Base-by-base conservation (phyloP, 1,140 invertebrate genomes). In the Thrips palmi region DNA sequence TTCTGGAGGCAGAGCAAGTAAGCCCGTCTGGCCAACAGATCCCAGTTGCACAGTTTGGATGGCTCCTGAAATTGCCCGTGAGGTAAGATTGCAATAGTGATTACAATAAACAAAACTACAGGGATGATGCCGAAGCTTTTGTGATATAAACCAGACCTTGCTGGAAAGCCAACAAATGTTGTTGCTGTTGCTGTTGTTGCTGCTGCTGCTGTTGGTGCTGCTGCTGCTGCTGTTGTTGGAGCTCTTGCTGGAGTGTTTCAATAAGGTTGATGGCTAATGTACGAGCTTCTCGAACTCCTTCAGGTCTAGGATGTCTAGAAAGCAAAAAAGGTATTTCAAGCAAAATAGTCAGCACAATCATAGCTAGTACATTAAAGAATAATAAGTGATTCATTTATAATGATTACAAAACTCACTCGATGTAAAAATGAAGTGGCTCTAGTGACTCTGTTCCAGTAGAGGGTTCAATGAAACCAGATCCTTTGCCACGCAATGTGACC, bases 391-490 rank as follows among this genome's bases (percentile, higher is more conserved):
- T 34, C 29, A 34, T 22, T 12, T 5, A 18, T 30, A 28, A 40
- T 27, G 20, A 27, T 2, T 1, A 47, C 30, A 45, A 20, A 33
- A 58, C 65, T 64, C 57, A 75, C 65, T 80, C 74, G 45, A 83
- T 62, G 48, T 70, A 74, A 40, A 85, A 63, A 57, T 83, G 77
- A 50, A 85, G 62, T n/a, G 78, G 77, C 52, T 85, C 79, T 43
- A 71, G 65, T 45, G 76, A 73, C 56, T 85, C 78, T 44, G 59
- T 52, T 23, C 69, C 70, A 39, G 66, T 56, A 35, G 52, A 52
- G 15, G 66, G 57, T 48, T 77, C 74, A 12, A 71, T 48, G 51
- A 68, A 74, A 35, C 70, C 70, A 2, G 73, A 77, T 15, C 70
- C 70, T 47, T 69, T 65, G 31, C 74, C 77, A 50, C 77, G 63